phyloP scores from a whole-genome alignment of 2,113 vertebrate species.

The Merops nubicus region DNA sequence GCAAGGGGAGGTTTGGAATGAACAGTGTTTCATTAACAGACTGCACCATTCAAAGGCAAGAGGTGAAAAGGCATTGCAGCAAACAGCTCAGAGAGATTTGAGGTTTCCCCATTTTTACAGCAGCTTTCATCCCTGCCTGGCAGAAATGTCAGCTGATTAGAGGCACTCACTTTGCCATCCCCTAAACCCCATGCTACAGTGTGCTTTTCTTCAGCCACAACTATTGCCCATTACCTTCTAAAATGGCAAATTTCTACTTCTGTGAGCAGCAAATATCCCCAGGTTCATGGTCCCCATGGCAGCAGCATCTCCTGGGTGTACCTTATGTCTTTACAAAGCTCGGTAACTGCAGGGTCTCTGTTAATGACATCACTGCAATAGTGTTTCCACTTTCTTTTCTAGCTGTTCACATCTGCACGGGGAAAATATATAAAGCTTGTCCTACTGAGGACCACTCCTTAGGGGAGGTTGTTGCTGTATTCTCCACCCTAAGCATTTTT shows the following conservation, averaged over 20 bases:
- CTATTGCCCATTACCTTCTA: neutral
- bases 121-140: neutral
- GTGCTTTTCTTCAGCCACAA: neutral
- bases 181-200: neutral
- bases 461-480: neutral
- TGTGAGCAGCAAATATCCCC: neutral
- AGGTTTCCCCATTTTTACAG: neutral
- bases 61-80: neutral
- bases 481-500: neutral
- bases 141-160: neutral
- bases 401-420: neutral
- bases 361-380: neutral
- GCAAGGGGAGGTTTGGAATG: neutral
- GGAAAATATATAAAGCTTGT: neutral
- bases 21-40: neutral
- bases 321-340: neutral
- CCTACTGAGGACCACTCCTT: neutral
- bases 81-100: neutral
- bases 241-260: neutral
- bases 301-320: neutral
- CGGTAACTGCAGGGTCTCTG: neutral
- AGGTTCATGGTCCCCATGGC: neutral
- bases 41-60: neutral
- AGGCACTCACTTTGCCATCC: neutral
- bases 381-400: neutral